phyloP scores from a whole-genome alignment of 2,888 invertebrate species.

The Agrotis puta region DNA sequence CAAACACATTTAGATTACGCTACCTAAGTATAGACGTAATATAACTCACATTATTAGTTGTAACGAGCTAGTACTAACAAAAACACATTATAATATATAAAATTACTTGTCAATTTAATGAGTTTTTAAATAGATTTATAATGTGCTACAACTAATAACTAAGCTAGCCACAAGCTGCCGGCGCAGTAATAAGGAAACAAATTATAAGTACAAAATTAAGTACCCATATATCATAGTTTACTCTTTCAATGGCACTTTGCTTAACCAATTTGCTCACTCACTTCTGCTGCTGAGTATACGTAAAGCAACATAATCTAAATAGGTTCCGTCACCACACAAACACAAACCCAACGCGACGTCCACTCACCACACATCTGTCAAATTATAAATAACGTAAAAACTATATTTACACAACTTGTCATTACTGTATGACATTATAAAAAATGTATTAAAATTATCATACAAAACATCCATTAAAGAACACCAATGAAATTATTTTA shows the following conservation, averaged over 20 bases:
- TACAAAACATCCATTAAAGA: slow-evolving; percentile 76
- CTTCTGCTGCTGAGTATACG: slow-evolving; percentile 69
- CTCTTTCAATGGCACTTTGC: slow-evolving; percentile 39
- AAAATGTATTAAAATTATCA: slow-evolving; percentile 74
- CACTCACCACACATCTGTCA: slow-evolving; percentile 73
- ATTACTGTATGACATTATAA: slow-evolving; percentile 74
- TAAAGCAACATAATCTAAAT: slow-evolving; percentile 81
- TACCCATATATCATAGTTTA: slow-evolving; percentile 34
- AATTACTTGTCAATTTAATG: slow-evolving; percentile 40
- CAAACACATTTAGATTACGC: slow-evolving; percentile 59
- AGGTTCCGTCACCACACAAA: slow-evolving; percentile 51
- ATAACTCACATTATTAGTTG: slow-evolving; percentile 35
- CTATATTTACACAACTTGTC: slow-evolving; percentile 87
- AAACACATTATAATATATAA: slow-evolving; percentile 37
- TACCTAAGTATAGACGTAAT: slow-evolving; percentile 25
- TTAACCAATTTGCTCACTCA: slow-evolving; percentile 55
- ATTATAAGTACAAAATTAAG: slow-evolving; percentile 55
- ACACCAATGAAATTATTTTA: slow-evolving; percentile 69
- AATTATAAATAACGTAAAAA: slow-evolving; percentile 78
- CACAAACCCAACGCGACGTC: slow-evolving; percentile 67
- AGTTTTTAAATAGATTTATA: slow-evolving; percentile 51
- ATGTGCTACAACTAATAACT: slow-evolving; percentile 47
- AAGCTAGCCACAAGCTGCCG: slow-evolving; percentile 55
- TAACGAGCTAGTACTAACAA: slow-evolving; percentile 26
- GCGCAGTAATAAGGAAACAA: slow-evolving; percentile 56